A percentile compares a stretch with the other conserved stretches of the same genome.
Conservation (phyloP, 2,888 invertebrate species). For the Pseudococcus jackbeardsleyi region DNA sequence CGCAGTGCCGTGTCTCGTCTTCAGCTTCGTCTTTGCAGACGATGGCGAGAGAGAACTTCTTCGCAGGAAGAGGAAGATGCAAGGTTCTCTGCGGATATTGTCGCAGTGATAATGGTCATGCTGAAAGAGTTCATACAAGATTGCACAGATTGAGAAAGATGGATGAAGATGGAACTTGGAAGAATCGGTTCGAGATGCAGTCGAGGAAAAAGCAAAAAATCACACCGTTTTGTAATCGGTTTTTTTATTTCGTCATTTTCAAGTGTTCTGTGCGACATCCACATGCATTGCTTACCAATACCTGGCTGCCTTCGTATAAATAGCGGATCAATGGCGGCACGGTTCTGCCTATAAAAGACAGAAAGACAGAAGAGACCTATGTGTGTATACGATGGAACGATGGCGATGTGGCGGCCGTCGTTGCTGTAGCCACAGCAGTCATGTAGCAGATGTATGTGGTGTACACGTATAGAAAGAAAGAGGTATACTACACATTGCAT, state of each 20-base stretch:
- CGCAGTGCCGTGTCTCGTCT: background rate
- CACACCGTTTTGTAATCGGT: too few species aligned
- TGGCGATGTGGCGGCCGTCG: background rate
- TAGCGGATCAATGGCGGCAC: conserved; percentile 13
- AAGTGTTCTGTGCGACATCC: background rate
- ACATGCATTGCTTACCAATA: background rate
- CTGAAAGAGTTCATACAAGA: background rate
- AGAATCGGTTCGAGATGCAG: too few species aligned
- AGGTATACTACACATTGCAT: background rate
- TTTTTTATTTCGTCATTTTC: background rate
- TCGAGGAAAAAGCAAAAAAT: too few species aligned
- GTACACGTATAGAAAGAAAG: background rate
- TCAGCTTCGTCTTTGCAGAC: background rate
- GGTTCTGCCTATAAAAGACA: background rate
- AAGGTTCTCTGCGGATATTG: background rate
- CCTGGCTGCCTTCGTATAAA: background rate
- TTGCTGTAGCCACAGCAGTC: background rate
- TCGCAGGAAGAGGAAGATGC: background rate
- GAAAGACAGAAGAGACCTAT: background rate
- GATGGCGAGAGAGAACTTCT: background rate
- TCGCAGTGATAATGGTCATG: background rate
- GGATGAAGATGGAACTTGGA: background rate
- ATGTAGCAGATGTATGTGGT: background rate
- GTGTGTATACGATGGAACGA: background rate
- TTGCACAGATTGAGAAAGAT: background rate